These are phyloP conservation scores for Molorchus minor DNA, from an alignment of 2,888 invertebrate species.

Conservation along the genomic window DNA sequence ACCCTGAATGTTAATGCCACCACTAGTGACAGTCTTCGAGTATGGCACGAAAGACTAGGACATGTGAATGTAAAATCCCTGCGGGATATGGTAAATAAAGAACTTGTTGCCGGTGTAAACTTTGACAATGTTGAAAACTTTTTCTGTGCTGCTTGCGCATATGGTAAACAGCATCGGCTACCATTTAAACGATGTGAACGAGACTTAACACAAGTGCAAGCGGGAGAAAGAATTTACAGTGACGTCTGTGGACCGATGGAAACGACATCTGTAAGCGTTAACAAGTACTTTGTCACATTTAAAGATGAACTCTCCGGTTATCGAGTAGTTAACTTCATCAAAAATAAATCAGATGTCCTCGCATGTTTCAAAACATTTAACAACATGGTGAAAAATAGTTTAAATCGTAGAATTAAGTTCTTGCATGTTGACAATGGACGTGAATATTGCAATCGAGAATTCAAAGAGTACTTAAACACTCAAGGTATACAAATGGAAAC, in stretches of 20 bases:
- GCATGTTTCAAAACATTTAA: conserved; percentile 25
- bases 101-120: not conserved
- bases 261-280: not conserved
- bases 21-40: not conserved
- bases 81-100: not conserved
- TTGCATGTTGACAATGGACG: conserved; percentile 21
- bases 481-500: conserved; percentile 44
- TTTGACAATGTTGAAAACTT: not conserved
- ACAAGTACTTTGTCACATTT: not conserved
- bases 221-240: not conserved
- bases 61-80: not conserved
- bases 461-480: conserved; percentile 13
- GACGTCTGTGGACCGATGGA: not conserved
- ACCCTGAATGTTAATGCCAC: not conserved
- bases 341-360: conserved; percentile 30
- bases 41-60: not conserved
- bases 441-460: conserved; percentile 18
- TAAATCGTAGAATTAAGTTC: conserved; percentile 21
- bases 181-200: not conserved
- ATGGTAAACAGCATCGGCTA: not conserved
- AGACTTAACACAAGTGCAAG: too few species aligned
- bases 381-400: conserved; percentile 29
- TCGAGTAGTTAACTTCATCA: conserved; percentile 24
- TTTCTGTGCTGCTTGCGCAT: not conserved
- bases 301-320: not conserved